phyloP scores from a whole-genome alignment of 92 coral and sea anemone species.

The Phymanthus crucifer region DNA sequence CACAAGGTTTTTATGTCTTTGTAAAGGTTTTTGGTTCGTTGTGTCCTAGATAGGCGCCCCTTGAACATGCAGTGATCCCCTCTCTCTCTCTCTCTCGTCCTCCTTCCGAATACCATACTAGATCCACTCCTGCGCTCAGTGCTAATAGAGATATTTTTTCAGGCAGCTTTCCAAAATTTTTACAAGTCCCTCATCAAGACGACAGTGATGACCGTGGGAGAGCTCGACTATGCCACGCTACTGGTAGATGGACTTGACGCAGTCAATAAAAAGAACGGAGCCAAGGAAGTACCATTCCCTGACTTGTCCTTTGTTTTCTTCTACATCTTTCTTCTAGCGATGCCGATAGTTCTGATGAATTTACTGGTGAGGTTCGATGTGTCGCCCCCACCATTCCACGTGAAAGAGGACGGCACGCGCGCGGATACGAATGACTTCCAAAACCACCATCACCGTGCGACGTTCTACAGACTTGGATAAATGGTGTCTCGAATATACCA shows the following conservation, averaged over 20 bases:
- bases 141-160: background rate
- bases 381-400: too few relatives aligned
- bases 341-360: slow-evolving; percentile 85
- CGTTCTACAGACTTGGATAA: too few relatives aligned
- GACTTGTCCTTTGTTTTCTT: slow-evolving; percentile 50
- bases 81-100: too few relatives aligned
- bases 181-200: slow-evolving; percentile 67
- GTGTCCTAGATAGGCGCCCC: too few relatives aligned
- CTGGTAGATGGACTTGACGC: slow-evolving; percentile 43
- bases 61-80: too few relatives aligned
- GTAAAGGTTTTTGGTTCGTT: too few relatives aligned
- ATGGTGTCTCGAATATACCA: too few relatives aligned
- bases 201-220: slow-evolving; percentile 88
- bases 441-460: too few relatives aligned
- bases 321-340: slow-evolving; percentile 61
- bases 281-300: slow-evolving; percentile 66
- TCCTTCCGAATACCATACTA: too few relatives aligned
- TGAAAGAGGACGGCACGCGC: too few relatives aligned
- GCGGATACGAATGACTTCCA: too few relatives aligned
- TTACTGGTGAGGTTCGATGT: slow-evolving; percentile 55
- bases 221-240: slow-evolving; percentile 67
- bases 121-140: background rate
- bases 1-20: too few relatives aligned
- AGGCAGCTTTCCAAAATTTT: slow-evolving; percentile 58
- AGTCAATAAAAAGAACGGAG: slow-evolving; percentile 35